Conservation (phyloP, 2,113 vertebrate species). For the Lasiurus cinereus region DNA sequence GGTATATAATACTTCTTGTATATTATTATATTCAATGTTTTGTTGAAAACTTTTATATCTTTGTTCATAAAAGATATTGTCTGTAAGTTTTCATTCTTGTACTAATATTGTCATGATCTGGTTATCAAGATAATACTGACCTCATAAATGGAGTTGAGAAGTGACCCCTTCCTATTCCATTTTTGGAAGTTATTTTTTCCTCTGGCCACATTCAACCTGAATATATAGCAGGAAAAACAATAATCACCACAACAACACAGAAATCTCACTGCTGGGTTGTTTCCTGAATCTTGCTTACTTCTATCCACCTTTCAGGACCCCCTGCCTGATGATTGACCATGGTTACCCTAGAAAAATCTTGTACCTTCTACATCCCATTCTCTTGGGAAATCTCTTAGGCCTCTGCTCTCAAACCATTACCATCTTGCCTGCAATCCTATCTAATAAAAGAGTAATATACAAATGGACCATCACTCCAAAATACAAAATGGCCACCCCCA, state of each 20-base stretch:
- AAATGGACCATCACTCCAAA: too few species aligned
- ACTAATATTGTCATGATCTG: background rate
- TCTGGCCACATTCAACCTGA: background rate
- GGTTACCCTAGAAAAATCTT: background rate
- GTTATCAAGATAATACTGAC: background rate
- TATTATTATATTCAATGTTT: constrained; percentile 33
- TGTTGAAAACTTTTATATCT: background rate
- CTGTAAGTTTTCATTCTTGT: background rate
- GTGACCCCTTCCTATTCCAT: background rate
- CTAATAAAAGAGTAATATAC: too few species aligned
- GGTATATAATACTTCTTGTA: background rate
- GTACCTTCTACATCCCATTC: background rate
- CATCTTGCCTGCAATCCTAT: background rate
- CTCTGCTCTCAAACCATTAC: background rate
- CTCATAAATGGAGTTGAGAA: background rate
- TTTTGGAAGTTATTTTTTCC: background rate
- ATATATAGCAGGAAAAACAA: background rate
- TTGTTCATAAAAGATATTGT: background rate
- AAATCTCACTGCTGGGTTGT: background rate
- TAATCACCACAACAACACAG: background rate
- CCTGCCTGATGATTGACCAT: background rate
- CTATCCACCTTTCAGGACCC: background rate
- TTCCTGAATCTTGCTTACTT: background rate
- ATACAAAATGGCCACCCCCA: too few species aligned
- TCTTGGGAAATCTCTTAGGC: background rate